Evolutionary conservation across 1,140 invertebrate species (phyloP).

Genomic region (Hermatobates lingyangjiaoensis): DNA sequence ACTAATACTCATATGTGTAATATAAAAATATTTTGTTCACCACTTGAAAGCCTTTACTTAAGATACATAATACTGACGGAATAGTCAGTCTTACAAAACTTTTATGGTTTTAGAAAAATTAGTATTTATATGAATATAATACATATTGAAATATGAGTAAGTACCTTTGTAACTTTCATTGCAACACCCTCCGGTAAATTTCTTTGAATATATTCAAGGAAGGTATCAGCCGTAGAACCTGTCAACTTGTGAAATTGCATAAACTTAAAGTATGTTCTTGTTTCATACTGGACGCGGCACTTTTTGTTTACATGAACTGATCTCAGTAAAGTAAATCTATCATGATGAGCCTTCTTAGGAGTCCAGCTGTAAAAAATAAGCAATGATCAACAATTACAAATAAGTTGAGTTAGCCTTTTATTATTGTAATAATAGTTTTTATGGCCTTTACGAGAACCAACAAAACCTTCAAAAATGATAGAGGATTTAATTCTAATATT

Average conservation of each 20-base stretch:
- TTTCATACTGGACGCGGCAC: constrained; percentile 89
- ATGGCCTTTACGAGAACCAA: neutral
- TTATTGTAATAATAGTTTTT: neutral
- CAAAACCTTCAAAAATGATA: too few relatives aligned
- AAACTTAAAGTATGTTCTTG: constrained; percentile 76
- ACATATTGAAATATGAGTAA: too few relatives aligned
- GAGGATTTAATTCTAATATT: too few relatives aligned
- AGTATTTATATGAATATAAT: too few relatives aligned
- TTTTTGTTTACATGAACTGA: constrained; percentile 86
- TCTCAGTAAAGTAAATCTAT: constrained; percentile 62
- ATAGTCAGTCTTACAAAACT: too few relatives aligned
- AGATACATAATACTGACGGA: too few relatives aligned
- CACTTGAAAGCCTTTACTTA: too few relatives aligned
- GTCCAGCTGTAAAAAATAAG: constrained; percentile 36
- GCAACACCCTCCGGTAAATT: constrained; percentile 95
- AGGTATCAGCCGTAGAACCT: constrained; percentile 86
- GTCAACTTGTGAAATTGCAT: constrained; percentile 71
- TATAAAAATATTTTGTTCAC: too few relatives aligned
- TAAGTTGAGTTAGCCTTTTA: neutral
- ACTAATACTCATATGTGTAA: too few relatives aligned
- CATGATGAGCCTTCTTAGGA: constrained; percentile 46
- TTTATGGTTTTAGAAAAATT: too few relatives aligned
- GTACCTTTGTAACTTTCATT: constrained; percentile 77
- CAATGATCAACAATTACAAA: neutral
- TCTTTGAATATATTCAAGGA: constrained; percentile 87